Base-by-base conservation (phyloP, 2,113 vertebrate species). In the Myocastor coypus region DNA sequence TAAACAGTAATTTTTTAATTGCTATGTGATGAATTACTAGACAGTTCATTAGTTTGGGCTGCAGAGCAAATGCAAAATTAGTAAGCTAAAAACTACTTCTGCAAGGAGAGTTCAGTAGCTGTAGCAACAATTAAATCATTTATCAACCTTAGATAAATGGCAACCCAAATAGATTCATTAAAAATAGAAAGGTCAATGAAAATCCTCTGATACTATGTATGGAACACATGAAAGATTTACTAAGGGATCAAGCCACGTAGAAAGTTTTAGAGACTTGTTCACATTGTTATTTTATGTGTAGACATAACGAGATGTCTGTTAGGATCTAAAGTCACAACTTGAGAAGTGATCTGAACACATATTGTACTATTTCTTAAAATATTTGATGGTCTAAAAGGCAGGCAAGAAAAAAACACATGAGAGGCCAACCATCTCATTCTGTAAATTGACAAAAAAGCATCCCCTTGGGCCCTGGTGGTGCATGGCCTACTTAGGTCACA, bases 1-100 rank as follows among this genome's bases (percentile, higher is more conserved):
- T 37, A 94, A n/a, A 92, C 69, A 97, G 64, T 81, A 77, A 34
- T 78, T 66, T 87, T 84, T 89, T n/a, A 59, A 75, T 85, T 96
- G 63, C 20, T 42, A 82, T 69, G 91, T 55, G 30, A 87, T 73
- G 85, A 84, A 89, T 9, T 0, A 81, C 32, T 16, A 68, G 64
- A 63, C 64, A 94, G 93, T 24, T 26, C 0, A 28, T 85, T 95
- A 80, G 34, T 91, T n/a, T n/a, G 22, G 24, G 20, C 7, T 69
- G 40, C 30, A 69, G 91, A 86, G 93, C 26, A 89, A 96, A 95
- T 80, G 59, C 40, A 93, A 96, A 73, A 52, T 91, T 46, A 89
- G 24, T 68, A 88, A 82, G 32, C 82, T 64, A 91, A 12, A 87
- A 30, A 64, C 9, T 13, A 0, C 12, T 69, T 84, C 12, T 10